A percentile compares a stretch with the other conserved stretches of the same genome.
Evolutionary conservation across 2,797 vertebrate species (phyloP).

Genomic region (Aeoliscus strigatus): DNA sequence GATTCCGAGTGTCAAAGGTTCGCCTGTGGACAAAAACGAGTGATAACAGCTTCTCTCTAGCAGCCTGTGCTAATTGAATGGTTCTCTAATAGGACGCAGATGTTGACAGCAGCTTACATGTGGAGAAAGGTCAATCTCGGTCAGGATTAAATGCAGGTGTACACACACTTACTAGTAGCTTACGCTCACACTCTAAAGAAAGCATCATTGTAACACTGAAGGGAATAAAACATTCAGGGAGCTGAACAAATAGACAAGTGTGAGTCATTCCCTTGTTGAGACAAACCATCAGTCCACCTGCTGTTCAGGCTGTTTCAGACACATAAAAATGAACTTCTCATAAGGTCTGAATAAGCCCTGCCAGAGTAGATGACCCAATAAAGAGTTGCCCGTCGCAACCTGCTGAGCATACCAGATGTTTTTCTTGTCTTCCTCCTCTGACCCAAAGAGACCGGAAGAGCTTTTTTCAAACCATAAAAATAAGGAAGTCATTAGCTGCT

Average conservation of each 20-base stretch:
- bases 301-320: not conserved
- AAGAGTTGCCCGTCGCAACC: slow-evolving; percentile 43
- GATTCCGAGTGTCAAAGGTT: slow-evolving; percentile 1
- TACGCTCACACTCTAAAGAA: no score
- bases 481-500: slow-evolving; percentile 67
- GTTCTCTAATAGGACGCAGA: not conserved
- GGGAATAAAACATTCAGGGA: no score
- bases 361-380: slow-evolving; percentile 17
- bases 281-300: slow-evolving; percentile 5
- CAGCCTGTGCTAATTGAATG: not conserved
- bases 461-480: slow-evolving; percentile 56
- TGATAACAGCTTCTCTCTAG: slow-evolving; percentile 7
- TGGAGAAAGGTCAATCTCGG: slow-evolving; percentile 1
- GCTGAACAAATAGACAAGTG: not conserved
- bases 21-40: slow-evolving; percentile 6
- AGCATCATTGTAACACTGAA: slow-evolving; percentile 12
- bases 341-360: slow-evolving; percentile 15
- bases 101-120: not conserved
- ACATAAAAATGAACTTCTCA: no score
- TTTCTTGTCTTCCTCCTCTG: slow-evolving; percentile 35
- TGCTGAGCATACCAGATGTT: slow-evolving; percentile 47
- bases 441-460: slow-evolving; percentile 38
- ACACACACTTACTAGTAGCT: not conserved
- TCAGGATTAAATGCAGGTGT: slow-evolving; percentile 3
- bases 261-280: slow-evolving; percentile 7